These are phyloP conservation scores for Coreius guichenoti DNA, from an alignment of 2,797 vertebrate genomes.

Conservation along the genomic window DNA sequence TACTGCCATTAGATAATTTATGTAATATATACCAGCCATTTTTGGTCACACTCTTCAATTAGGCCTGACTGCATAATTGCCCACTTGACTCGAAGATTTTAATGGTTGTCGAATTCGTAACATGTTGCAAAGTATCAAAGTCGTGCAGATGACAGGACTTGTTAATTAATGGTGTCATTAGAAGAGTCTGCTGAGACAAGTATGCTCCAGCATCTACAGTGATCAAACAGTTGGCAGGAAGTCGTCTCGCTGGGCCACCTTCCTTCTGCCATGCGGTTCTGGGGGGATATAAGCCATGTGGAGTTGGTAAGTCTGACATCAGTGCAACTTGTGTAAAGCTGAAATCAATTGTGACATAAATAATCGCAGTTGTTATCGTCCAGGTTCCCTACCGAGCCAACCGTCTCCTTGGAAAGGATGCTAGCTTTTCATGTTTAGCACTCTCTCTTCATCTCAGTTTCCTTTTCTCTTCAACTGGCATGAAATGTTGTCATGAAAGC, in stretches of 20 bases:
- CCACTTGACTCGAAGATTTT: constrained; percentile 69
- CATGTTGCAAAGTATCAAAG: constrained; percentile 70
- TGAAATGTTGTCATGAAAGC: constrained; percentile 28
- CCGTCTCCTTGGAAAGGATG: constrained; percentile 1
- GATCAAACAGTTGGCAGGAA: constrained; percentile 65
- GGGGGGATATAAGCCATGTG: constrained; percentile 56
- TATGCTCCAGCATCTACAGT: constrained; percentile 10
- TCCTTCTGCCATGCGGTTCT: constrained; percentile 35
- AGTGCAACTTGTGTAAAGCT: constrained; percentile 21
- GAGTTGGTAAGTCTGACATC: constrained; percentile 40
- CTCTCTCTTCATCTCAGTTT: constrained; percentile 21
- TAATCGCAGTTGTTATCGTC: constrained; percentile 40
- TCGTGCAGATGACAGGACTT: constrained; percentile 55
- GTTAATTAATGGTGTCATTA: constrained; percentile 50
- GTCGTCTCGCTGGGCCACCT: constrained; percentile 14
- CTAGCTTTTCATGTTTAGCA: constrained; percentile 11
- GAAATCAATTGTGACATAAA: constrained; percentile 43
- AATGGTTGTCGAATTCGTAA: constrained; percentile 64
- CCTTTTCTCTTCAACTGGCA: not conserved
- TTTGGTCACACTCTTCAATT: constrained; percentile 16
- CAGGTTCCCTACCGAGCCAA: constrained; percentile 12
- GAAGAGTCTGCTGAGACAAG: constrained; percentile 43
- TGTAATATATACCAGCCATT: constrained; percentile 1
- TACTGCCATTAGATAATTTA: constrained; percentile 1
- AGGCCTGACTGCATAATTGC: constrained; percentile 39